Percentiles rank a stretch among this genome's conserved stretches.
Conservation (phyloP, 2,797 vertebrate genomes). For the Peromyscus melanophrys region DNA sequence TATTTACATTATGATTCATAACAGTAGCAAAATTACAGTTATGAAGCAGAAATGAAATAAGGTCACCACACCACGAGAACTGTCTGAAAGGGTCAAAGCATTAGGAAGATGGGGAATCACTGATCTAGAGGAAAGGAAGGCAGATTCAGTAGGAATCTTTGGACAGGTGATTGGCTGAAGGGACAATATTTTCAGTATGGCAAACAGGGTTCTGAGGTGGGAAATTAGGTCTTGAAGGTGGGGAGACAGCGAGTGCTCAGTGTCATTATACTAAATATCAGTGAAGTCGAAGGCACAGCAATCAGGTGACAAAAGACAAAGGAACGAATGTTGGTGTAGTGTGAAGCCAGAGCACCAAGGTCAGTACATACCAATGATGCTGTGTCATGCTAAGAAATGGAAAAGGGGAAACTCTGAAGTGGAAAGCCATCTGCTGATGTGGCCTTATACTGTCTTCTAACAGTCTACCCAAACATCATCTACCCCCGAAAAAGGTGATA, state of each 20-base stretch:
- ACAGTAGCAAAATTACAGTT: neutral
- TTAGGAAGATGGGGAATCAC: neutral
- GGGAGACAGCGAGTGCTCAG: neutral
- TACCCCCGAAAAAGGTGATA: neutral
- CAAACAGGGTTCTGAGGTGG: neutral
- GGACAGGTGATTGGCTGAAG: neutral
- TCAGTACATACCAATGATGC: neutral
- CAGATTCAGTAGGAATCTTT: neutral
- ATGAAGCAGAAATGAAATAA: neutral
- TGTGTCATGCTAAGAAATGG: neutral
- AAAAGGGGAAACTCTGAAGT: fast-evolving
- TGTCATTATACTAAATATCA: neutral
- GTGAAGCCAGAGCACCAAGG: too few relatives aligned
- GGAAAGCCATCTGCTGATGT: neutral
- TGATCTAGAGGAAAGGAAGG: neutral
- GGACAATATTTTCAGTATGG: neutral
- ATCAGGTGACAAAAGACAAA: neutral
- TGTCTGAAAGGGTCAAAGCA: neutral
- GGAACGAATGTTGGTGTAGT: fast-evolving
- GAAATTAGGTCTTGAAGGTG: neutral
- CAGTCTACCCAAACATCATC: neutral
- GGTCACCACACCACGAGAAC: neutral
- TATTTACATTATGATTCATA: neutral
- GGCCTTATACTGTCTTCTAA: neutral
- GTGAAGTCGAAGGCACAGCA: neutral